These are phyloP conservation scores for Molorchus minor DNA, from an alignment of 2,888 invertebrate species.

Conservation along the genomic window DNA sequence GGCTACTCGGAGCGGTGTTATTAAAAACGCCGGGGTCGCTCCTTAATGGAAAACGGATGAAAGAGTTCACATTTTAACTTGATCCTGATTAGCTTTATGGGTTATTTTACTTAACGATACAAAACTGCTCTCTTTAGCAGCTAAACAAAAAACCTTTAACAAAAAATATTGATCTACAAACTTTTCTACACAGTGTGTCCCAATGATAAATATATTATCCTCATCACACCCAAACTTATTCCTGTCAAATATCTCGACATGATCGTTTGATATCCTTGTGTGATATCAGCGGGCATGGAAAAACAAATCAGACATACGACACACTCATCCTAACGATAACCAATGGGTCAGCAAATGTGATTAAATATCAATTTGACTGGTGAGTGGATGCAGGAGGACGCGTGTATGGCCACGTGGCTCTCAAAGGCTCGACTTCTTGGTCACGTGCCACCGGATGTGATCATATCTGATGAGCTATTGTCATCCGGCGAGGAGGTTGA, in stretches of 20 bases:
- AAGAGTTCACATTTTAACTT: background rate
- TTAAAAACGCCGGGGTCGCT: conserved; percentile 12
- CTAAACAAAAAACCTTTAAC: background rate
- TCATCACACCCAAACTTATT: background rate
- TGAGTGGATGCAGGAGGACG: conserved; percentile 39
- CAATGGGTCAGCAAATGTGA: conserved; percentile 41
- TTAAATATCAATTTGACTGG: conserved; percentile 48
- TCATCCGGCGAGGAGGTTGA: conserved; percentile 31
- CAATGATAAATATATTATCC: background rate
- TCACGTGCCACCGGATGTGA: conserved; percentile 47
- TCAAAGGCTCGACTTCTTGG: conserved; percentile 29
- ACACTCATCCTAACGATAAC: conserved; percentile 22
- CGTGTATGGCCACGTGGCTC: conserved; percentile 36
- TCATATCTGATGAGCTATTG: conserved; percentile 49
- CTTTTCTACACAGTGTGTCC: background rate
- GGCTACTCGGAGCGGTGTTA: conserved; percentile 13
- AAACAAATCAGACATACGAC: conserved; percentile 30
- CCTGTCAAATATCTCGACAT: background rate
- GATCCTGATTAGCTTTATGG: background rate
- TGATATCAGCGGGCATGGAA: conserved; percentile 10
- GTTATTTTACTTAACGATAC: background rate
- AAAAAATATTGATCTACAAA: background rate
- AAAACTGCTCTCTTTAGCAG: too few species aligned
- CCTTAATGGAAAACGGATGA: conserved; percentile 4
- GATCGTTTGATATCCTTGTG: background rate